Conservation (phyloP, 1,140 invertebrate genomes). For the Helicoverpa armigera region DNA sequence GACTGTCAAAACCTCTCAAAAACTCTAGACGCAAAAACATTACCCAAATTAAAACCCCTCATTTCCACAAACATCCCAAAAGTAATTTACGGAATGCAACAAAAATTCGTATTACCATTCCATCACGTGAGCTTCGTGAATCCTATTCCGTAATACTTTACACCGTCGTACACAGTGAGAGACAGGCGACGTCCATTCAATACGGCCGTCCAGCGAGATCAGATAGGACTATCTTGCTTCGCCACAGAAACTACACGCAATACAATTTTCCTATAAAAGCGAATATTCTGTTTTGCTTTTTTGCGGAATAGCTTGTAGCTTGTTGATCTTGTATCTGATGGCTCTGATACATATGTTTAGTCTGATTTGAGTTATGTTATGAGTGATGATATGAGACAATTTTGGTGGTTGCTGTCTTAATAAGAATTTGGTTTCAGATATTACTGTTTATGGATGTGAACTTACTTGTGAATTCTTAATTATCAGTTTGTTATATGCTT, state of each 20-base stretch:
- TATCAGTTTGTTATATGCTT: no score
- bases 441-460: neutral
- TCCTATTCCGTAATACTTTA: conserved; percentile 42
- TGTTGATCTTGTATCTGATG: conserved; percentile 36
- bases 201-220: conserved; percentile 41
- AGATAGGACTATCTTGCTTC: conserved; percentile 45
- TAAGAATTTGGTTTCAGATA: neutral
- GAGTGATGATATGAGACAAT: neutral
- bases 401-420: neutral
- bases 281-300: conserved; percentile 43
- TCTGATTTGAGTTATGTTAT: neutral
- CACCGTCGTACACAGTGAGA: conserved; percentile 37
- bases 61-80: neutral
- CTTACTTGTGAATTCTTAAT: no score
- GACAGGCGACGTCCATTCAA: conserved; percentile 43
- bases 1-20: no score
- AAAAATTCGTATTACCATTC: conserved; percentile 9
- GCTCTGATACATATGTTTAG: conserved; percentile 31
- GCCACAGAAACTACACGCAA: conserved; percentile 46
- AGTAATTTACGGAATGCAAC: conserved; percentile 15
- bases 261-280: conserved; percentile 46
- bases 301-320: conserved; percentile 33
- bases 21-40: no score
- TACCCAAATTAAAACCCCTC: neutral
- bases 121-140: conserved; percentile 27